Conservation (phyloP, 2,888 invertebrate species). For the Ctenicera cuprea region DNA sequence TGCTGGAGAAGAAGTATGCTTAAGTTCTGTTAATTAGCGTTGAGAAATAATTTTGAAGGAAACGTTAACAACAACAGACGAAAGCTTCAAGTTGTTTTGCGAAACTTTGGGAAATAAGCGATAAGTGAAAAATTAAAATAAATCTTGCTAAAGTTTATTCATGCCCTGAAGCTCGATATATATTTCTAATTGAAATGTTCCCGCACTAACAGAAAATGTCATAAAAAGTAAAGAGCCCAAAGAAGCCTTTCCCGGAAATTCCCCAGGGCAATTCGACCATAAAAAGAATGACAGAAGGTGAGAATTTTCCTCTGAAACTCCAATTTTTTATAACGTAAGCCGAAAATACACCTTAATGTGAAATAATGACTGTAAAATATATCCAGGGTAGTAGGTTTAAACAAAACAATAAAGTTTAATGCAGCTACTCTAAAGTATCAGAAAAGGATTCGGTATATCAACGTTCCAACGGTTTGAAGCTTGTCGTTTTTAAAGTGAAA, state of each 20-base stretch:
- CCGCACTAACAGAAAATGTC: not conserved
- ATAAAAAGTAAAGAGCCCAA: constrained; percentile 18
- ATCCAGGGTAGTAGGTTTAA: constrained; percentile 2
- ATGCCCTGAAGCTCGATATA: constrained; percentile 2
- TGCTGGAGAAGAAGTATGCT: too few species aligned
- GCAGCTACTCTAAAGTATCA: not conserved
- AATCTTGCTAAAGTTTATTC: constrained; percentile 7
- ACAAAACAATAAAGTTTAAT: constrained; percentile 9
- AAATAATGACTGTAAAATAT: constrained; percentile 18
- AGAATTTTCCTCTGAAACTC: constrained; percentile 17
- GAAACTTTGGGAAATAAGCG: not conserved
- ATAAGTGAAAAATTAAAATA: constrained; percentile 4
- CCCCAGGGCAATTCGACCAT: constrained; percentile 10
- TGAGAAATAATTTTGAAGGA: not conserved
- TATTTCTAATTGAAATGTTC: constrained; percentile 16
- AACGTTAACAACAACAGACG: not conserved
- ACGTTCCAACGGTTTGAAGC: not conserved
- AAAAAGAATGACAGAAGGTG: constrained; percentile 20
- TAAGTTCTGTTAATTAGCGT: not conserved
- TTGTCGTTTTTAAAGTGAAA: constrained; percentile 12
- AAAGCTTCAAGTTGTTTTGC: too few species aligned
- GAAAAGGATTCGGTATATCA: not conserved
- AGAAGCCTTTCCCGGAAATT: constrained; percentile 12
- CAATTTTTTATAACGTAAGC: constrained; percentile 23
- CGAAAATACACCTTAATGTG: constrained; percentile 18